These are phyloP conservation scores for Diachasmimorpha longicaudata DNA, from an alignment of 1,140 invertebrate species.

Conservation along the genomic window DNA sequence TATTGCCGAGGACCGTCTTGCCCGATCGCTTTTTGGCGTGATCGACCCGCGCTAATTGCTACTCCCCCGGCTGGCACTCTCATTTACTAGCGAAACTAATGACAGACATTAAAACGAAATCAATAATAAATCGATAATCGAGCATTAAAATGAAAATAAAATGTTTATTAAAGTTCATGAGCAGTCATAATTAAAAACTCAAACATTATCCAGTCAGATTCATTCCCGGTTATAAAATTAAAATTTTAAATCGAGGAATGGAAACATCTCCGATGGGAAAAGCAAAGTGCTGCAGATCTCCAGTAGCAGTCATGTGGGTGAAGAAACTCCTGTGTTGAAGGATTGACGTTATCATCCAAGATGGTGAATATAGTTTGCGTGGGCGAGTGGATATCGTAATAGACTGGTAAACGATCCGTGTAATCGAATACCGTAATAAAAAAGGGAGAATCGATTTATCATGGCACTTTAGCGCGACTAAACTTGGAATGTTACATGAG, in stretches of 20 bases:
- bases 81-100: not conserved
- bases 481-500: not conserved
- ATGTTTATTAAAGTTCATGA: too few species aligned
- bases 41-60: conserved; percentile 18
- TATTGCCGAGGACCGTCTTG: conserved; percentile 32
- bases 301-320: not conserved
- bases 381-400: conserved; percentile 1
- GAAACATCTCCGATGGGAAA: too few species aligned
- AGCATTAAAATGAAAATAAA: too few species aligned
- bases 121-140: too few species aligned
- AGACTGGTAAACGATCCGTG: conserved; percentile 17
- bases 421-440: conserved; percentile 16
- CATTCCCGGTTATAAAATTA: too few species aligned
- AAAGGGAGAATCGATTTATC: not conserved
- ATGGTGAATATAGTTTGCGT: not conserved
- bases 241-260: too few species aligned
- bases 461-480: not conserved
- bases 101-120: too few species aligned
- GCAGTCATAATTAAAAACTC: too few species aligned
- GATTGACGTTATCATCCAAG: not conserved
- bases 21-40: conserved; percentile 24
- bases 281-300: not conserved
- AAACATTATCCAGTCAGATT: too few species aligned
- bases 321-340: not conserved
- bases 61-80: not conserved